These are phyloP conservation scores for Prorops nasuta DNA, from an alignment of 1,140 invertebrate species.

Conservation along the genomic window DNA sequence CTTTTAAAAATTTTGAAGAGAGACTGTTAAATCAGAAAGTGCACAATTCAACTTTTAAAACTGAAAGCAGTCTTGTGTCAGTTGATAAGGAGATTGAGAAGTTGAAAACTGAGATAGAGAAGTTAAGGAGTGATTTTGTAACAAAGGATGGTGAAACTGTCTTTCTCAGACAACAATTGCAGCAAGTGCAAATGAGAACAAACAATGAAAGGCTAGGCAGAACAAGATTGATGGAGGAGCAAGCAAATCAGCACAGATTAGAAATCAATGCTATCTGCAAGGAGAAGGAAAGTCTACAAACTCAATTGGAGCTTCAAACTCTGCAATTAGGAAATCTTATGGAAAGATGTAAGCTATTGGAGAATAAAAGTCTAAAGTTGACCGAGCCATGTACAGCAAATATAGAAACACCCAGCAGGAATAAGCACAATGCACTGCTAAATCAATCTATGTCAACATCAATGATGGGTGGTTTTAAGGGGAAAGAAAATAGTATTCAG, in stretches of 20 bases:
- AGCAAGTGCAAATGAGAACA: slow-evolving; percentile 28
- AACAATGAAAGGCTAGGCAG: slow-evolving; percentile 37
- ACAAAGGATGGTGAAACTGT: slow-evolving; percentile 42
- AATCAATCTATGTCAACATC: slow-evolving; percentile 1
- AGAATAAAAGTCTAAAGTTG: slow-evolving; percentile 36
- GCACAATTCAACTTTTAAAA: slow-evolving; percentile 38
- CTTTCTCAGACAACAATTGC: slow-evolving; percentile 38
- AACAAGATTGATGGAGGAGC: slow-evolving; percentile 31
- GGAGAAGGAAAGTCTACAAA: slow-evolving; percentile 39
- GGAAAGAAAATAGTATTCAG: slow-evolving; percentile 26
- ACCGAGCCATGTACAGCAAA: slow-evolving; percentile 29
- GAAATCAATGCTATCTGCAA: slow-evolving; percentile 35
- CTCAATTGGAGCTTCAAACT: slow-evolving; percentile 36
- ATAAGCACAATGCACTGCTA: neutral
- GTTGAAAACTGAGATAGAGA: slow-evolving; percentile 35
- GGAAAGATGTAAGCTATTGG: slow-evolving; percentile 40
- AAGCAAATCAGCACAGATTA: slow-evolving; percentile 26
- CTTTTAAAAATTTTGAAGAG: slow-evolving; percentile 26
- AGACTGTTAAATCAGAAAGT: slow-evolving; percentile 21
- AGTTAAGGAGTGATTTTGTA: slow-evolving; percentile 36
- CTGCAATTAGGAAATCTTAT: slow-evolving; percentile 33
- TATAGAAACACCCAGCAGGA: neutral
- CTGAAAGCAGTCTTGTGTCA: slow-evolving; percentile 15
- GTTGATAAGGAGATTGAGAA: slow-evolving; percentile 35
- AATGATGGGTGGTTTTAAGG: slow-evolving; percentile 12